A percentile compares a stretch with the other conserved stretches of the same genome.
These are phyloP conservation scores for Cataglyphis altisquamis DNA, from an alignment of 2,888 invertebrate genomes.

Conservation along the genomic window DNA sequence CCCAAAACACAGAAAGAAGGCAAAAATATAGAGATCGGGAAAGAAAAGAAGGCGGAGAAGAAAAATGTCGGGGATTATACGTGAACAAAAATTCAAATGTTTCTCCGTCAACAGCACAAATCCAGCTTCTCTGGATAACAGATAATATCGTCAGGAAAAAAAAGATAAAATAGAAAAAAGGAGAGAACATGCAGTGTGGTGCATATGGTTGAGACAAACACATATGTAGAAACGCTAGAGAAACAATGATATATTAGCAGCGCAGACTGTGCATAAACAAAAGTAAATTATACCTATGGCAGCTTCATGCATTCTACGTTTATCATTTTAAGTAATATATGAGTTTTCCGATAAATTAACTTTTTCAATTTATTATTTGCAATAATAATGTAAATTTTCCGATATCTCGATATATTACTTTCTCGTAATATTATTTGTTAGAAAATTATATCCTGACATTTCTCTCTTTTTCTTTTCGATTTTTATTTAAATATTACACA, in stretches of 20 bases:
- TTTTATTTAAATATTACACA: not conserved
- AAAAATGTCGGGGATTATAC: slow-evolving; percentile 46
- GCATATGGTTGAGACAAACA: slow-evolving; percentile 14
- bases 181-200: slow-evolving; percentile 32
- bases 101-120: slow-evolving; percentile 45
- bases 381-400: slow-evolving; percentile 10
- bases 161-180: slow-evolving; percentile 31
- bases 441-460: not conserved
- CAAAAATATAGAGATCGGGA: slow-evolving; percentile 14
- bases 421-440: not conserved
- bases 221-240: not conserved
- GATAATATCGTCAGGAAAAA: slow-evolving; percentile 45
- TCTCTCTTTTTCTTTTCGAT: not conserved
- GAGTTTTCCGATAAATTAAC: not conserved
- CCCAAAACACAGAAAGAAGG: slow-evolving; percentile 2
- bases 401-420: not conserved
- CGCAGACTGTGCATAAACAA: slow-evolving; percentile 26
- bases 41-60: slow-evolving; percentile 15
- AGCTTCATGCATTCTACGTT: not conserved
- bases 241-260: slow-evolving; percentile 18
- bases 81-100: slow-evolving; percentile 56
- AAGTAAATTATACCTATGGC: slow-evolving; percentile 26
- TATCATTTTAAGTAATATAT: slow-evolving; percentile 3
- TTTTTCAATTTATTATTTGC: slow-evolving; percentile 20
- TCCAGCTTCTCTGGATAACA: slow-evolving; percentile 57